phyloP scores from a whole-genome alignment of 2,888 invertebrate species.

The Spisula solida region DNA sequence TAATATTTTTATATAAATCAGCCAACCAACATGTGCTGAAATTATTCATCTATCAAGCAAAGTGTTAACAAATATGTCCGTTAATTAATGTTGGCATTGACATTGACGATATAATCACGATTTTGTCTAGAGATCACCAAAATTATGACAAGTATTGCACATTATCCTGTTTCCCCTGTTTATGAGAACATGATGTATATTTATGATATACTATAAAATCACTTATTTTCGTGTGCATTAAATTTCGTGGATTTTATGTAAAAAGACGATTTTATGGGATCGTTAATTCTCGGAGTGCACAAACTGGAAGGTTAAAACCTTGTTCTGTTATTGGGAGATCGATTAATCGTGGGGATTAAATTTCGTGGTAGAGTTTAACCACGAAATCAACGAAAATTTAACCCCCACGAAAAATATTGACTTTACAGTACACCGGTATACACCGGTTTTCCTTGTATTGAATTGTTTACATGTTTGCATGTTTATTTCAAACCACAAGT shows the following conservation, averaged over 20 bases:
- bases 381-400: not conserved
- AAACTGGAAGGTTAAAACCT: too few species aligned
- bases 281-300: not conserved
- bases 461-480: not conserved
- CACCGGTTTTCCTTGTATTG: not conserved
- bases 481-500: not conserved
- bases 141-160: constrained; percentile 21
- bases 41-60: not conserved
- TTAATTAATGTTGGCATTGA: not conserved
- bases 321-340: too few species aligned
- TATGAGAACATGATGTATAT: not conserved
- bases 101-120: constrained; percentile 5
- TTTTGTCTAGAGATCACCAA: not conserved
- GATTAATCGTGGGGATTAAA: not conserved
- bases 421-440: not conserved
- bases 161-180: not conserved
- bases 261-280: not conserved
- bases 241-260: not conserved
- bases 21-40: not conserved
- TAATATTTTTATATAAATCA: not conserved
- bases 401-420: not conserved
- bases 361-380: not conserved
- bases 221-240: not conserved
- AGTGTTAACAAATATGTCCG: not conserved
- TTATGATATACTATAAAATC: not conserved